Conservation (phyloP, 2,797 vertebrate genomes). For the Anabacerthia variegaticeps region DNA sequence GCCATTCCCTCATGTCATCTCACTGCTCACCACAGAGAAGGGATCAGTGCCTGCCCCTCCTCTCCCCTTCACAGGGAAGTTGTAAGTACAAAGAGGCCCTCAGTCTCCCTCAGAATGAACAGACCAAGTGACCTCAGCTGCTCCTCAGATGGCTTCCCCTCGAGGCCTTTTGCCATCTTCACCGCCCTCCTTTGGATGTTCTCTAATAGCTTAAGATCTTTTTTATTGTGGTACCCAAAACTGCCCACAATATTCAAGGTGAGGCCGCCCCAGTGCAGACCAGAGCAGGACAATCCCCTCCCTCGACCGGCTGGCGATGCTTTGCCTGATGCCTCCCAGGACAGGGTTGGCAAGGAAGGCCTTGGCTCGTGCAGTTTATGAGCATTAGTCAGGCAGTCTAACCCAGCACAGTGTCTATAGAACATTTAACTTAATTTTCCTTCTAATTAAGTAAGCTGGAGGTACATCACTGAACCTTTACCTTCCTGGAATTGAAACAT, state of each 20-base stretch:
- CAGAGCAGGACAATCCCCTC: background rate
- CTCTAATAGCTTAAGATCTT: background rate
- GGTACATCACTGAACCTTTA: conserved; percentile 52
- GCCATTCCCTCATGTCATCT: background rate
- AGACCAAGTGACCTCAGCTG: background rate
- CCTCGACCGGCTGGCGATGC: accelerated
- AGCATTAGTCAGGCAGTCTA: background rate
- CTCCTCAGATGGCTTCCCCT: background rate
- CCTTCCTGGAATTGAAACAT: conserved; percentile 52
- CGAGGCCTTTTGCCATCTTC: background rate
- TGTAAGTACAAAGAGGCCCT: background rate
- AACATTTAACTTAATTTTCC: conserved; percentile 66
- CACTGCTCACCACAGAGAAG: background rate
- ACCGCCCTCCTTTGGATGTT: background rate
- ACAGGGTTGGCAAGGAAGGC: background rate
- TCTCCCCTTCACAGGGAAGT: background rate
- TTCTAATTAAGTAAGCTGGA: conserved; percentile 68
- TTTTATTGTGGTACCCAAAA: background rate
- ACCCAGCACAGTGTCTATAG: background rate
- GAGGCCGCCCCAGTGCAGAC: background rate
- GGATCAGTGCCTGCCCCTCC: background rate
- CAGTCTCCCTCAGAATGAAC: background rate
- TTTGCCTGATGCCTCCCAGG: background rate
- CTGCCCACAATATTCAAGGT: background rate
- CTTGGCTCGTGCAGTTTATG: background rate